These are phyloP conservation scores for Therioaphis trifolii DNA, from an alignment of 2,888 invertebrate genomes.

Conservation along the genomic window DNA sequence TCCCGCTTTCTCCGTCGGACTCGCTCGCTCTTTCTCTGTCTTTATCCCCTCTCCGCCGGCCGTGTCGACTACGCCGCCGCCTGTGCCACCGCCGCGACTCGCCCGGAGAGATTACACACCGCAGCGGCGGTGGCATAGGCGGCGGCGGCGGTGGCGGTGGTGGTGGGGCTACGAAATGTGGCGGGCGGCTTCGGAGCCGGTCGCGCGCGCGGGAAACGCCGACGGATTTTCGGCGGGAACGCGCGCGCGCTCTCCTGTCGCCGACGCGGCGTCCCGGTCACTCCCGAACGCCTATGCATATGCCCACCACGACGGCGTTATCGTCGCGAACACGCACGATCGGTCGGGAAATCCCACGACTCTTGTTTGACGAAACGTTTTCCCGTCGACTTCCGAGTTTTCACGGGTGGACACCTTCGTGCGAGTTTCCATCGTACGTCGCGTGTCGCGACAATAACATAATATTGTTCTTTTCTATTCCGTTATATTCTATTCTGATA, in stretches of 20 bases:
- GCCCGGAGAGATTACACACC: slow-evolving; percentile 48
- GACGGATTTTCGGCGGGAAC: slow-evolving; percentile 54
- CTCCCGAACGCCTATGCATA: too few relatives aligned
- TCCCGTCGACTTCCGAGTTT: neutral
- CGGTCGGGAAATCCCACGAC: too few relatives aligned
- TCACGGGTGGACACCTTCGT: too few relatives aligned
- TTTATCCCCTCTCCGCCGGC: neutral
- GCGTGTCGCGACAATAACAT: too few relatives aligned
- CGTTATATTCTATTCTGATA: too few relatives aligned
- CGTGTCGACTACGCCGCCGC: slow-evolving; percentile 23
- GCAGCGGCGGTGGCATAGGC: neutral
- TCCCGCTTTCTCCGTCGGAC: neutral
- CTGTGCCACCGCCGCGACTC: slow-evolving; percentile 34
- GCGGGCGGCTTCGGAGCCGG: neutral
- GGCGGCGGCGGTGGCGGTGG: neutral
- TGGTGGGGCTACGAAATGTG: too few relatives aligned
- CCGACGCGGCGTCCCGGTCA: too few relatives aligned
- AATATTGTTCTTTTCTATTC: too few relatives aligned
- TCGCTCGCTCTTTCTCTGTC: neutral
- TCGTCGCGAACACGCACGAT: too few relatives aligned
- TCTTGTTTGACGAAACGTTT: too few relatives aligned
- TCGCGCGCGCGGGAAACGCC: slow-evolving; percentile 35
- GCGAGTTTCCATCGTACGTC: too few relatives aligned
- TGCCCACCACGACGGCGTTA: neutral
- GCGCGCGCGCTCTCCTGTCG: neutral